Percentiles rank a stretch among this genome's conserved stretches.
Conservation (phyloP, 2,797 vertebrate species). For the Adelosebastes latens region DNA sequence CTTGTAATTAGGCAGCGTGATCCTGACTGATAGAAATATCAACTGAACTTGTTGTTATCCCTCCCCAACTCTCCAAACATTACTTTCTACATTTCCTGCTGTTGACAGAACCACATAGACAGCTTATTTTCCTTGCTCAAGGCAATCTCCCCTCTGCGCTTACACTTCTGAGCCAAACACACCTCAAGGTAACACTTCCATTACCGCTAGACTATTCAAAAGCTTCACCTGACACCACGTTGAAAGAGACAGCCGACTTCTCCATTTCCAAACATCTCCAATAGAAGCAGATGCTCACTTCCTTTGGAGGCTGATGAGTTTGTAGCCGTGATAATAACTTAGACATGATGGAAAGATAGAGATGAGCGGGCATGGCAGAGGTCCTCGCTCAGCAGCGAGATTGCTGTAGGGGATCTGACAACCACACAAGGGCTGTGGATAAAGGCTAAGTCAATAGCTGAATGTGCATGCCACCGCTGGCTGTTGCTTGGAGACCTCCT, state of each 20-base stretch:
- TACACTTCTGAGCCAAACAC: conserved; percentile 22
- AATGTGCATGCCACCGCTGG: conserved; percentile 71
- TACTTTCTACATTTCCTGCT: conserved; percentile 11
- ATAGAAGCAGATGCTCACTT: conserved; percentile 21
- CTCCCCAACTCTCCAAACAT: neutral
- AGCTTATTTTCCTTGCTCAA: conserved; percentile 15
- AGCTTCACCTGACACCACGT: conserved; percentile 1
- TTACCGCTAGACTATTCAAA: conserved; percentile 15
- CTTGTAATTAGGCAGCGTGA: conserved; percentile 3
- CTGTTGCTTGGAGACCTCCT: conserved; percentile 69
- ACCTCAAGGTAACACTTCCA: conserved; percentile 40
- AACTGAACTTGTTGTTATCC: neutral
- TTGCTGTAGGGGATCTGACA: conserved; percentile 58
- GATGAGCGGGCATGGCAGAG: conserved; percentile 44
- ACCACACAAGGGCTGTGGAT: conserved; percentile 55
- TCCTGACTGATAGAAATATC: neutral
- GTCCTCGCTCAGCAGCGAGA: conserved; percentile 27
- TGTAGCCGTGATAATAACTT: conserved; percentile 29
- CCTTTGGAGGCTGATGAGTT: conserved; percentile 37
- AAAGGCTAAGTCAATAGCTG: conserved; percentile 67
- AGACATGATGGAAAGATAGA: conserved; percentile 38
- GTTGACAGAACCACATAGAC: neutral
- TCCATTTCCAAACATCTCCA: conserved; percentile 14
- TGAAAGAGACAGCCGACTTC: conserved; percentile 8
- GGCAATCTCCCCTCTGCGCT: neutral